A percentile compares a stretch with the other conserved stretches of the same genome.
Evolutionary conservation across 2,888 invertebrate species (phyloP).

Genomic region (Macrophya annulata): DNA sequence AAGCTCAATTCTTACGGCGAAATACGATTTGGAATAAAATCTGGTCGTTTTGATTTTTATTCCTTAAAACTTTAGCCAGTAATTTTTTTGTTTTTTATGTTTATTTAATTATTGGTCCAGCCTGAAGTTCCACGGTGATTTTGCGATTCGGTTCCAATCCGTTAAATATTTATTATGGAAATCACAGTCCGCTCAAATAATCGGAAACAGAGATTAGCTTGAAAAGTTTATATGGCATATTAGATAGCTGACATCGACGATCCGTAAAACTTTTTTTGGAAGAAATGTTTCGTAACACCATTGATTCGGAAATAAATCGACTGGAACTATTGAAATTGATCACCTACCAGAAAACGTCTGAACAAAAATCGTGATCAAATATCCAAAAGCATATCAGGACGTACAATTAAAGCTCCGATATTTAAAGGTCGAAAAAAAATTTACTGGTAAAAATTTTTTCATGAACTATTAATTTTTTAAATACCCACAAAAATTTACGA

Average conservation of each 20-base stretch:
- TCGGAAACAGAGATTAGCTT: slow-evolving; percentile 15
- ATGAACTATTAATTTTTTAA: not conserved
- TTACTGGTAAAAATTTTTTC: not conserved
- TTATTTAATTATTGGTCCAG: not conserved
- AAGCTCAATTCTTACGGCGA: not conserved
- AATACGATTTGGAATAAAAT: not conserved
- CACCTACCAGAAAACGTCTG: not conserved
- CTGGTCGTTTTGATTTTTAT: not conserved
- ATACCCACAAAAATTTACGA: not conserved
- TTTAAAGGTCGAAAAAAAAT: not conserved
- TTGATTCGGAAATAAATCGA: slow-evolving; percentile 36
- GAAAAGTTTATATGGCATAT: slow-evolving; percentile 27
- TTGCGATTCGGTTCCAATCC: not conserved
- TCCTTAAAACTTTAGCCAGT: too few relatives aligned
- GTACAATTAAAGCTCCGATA: not conserved
- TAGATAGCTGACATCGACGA: slow-evolving; percentile 24
- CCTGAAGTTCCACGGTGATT: not conserved
- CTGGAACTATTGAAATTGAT: slow-evolving; percentile 37
- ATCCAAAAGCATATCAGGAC: not conserved
- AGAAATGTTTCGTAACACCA: slow-evolving; percentile 27
- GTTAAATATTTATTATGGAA: slow-evolving; percentile 20
- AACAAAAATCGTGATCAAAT: not conserved
- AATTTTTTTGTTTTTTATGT: not conserved
- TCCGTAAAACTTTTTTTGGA: slow-evolving; percentile 11
- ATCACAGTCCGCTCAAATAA: not conserved